A percentile compares a stretch with the other conserved stretches of the same genome.
phyloP scores from a whole-genome alignment of 2,888 invertebrate genomes.

The Brenthis ino region DNA sequence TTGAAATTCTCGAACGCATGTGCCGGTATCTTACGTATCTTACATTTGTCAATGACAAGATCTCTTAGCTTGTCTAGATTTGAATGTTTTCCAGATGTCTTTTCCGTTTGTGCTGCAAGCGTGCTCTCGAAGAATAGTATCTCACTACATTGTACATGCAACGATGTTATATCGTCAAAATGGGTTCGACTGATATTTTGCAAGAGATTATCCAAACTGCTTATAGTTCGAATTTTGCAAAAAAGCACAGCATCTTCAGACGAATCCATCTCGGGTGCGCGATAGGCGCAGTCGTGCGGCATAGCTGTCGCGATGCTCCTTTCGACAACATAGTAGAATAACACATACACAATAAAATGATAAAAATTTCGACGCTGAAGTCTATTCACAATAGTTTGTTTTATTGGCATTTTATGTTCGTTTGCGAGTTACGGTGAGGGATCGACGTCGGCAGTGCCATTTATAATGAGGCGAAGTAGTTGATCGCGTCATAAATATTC shows the following conservation, averaged over 20 bases:
- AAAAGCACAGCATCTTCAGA: slow-evolving; percentile 82
- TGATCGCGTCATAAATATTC: slow-evolving; percentile 78
- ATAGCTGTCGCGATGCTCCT: slow-evolving; percentile 70
- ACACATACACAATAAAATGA: slow-evolving; percentile 77
- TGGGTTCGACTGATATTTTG: slow-evolving; percentile 86
- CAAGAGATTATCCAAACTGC: slow-evolving; percentile 85
- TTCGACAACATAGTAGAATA: slow-evolving; percentile 74
- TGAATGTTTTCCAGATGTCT: slow-evolving; percentile 76
- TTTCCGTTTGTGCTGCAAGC: slow-evolving; percentile 77
- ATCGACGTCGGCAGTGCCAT: slow-evolving; percentile 73
- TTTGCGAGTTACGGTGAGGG: slow-evolving; percentile 62
- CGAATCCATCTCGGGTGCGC: slow-evolving; percentile 81
- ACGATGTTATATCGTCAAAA: slow-evolving; percentile 84
- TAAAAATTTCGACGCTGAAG: slow-evolving; percentile 76
- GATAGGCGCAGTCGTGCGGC: slow-evolving; percentile 88
- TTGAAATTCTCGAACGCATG: slow-evolving; percentile 86
- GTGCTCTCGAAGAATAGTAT: slow-evolving; percentile 88
- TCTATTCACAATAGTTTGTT: slow-evolving; percentile 71
- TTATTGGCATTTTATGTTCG: slow-evolving; percentile 78
- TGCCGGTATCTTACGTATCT: slow-evolving; percentile 87
- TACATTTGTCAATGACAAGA: slow-evolving; percentile 88
- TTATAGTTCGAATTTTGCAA: slow-evolving; percentile 88
- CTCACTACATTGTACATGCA: slow-evolving; percentile 88
- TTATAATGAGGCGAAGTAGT: slow-evolving; percentile 68
- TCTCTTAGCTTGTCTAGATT: slow-evolving; percentile 86